Evolutionary conservation across 2,888 invertebrate species (phyloP), one percentile per base, ranked within the genome.

Genomic region (Tortrix viridana): DNA sequence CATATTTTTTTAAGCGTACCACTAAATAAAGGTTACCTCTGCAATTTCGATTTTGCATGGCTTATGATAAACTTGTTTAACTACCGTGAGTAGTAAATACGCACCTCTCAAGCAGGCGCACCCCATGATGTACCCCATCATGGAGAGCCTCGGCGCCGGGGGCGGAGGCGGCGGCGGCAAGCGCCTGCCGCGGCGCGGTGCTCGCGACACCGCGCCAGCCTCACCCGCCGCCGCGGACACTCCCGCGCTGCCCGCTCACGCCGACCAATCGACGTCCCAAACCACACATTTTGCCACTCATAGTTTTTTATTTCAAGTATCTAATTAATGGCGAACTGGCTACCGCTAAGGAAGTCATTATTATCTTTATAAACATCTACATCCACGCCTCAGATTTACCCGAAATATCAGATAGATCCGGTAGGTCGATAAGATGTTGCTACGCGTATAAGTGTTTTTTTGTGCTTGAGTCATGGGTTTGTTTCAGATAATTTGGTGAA

Each of bases 41-140:
- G 32, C 12, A 32, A 32, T 41, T 41, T 4, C 1, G 14, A 5
- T 16, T 41, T 16, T 41, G 5, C 41, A 41, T 41, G n/a, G 41
- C n/a, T 5, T 6, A 41, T 9, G 32, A 32, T 32, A 32, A 32
- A 32, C 32, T 32, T 32, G 32, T 32, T 32, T 32, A 3, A 12
- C n/a, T 19, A 23, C 3, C 6, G 22, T 18, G 26, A 37, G 22
- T 26, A 53, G 46, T 52, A 37, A 47, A 48, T 77, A 85, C 86
- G 73, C 75, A 96, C 97, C 97, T 96, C 96, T 96, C 92, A 97
- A 95, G 94, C 97, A 97, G 92, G 97, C 96, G 94, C 97, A 97
- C 91, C 97, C 97, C 97, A 97, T 97, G 94, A 97, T 96, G 95
- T 96, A 97, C 93, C 97, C 97, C 97, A 97, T 97, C 96, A 97